Percentiles rank a stretch among this genome's conserved stretches.
These are phyloP conservation scores for Pseudomugil gertrudae DNA, from an alignment of 2,797 vertebrate genomes.

Conservation along the genomic window DNA sequence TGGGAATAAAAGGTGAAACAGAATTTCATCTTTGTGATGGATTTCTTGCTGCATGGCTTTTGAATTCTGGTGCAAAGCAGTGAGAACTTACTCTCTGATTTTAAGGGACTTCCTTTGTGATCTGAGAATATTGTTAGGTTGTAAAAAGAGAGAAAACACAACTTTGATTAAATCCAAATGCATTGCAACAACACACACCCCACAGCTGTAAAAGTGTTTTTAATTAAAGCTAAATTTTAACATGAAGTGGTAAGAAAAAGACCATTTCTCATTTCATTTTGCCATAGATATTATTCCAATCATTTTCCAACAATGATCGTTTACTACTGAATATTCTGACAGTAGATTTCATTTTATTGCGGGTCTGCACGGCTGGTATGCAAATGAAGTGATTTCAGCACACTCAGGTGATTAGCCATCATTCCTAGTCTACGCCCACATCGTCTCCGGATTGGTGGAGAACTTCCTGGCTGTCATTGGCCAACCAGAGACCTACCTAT, in stretches of 20 bases:
- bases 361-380: no score
- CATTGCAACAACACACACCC: not conserved
- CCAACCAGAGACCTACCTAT: no score
- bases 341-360: no score
- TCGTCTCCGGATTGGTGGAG: no score
- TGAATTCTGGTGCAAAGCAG: slow-evolving; percentile 24
- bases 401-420: no score
- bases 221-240: not conserved
- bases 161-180: slow-evolving; percentile 8
- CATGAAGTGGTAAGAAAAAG: not conserved
- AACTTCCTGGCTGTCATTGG: no score
- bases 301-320: not conserved
- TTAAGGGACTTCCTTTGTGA: slow-evolving; percentile 6
- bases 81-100: slow-evolving; percentile 32
- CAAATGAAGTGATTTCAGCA: no score
- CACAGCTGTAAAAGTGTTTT: not conserved
- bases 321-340: no score
- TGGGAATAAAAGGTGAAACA: slow-evolving; percentile 39
- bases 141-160: not conserved
- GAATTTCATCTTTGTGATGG: slow-evolving; percentile 56
- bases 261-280: not conserved
- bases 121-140: slow-evolving; percentile 6
- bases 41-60: slow-evolving; percentile 45
- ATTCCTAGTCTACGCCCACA: no score
- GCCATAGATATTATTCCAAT: not conserved